Base-by-base conservation (phyloP, 1,140 invertebrate species). In the Melipona quadrifasciata region DNA sequence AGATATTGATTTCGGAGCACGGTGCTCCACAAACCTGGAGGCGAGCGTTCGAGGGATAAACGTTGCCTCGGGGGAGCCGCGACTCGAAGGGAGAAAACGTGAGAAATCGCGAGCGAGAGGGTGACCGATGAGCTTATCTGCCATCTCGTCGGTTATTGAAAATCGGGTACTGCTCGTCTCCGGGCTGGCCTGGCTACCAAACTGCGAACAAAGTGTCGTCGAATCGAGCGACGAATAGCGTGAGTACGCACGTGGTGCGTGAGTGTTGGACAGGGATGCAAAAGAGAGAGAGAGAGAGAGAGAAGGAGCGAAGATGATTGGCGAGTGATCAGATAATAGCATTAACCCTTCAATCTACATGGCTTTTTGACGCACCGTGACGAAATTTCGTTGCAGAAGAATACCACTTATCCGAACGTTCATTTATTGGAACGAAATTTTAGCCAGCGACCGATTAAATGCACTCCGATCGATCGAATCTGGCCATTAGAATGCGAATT, bases 1-100 rank as follows among this genome's bases (percentile, higher is more conserved):
- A 82, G 88, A 89, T 90, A 90, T 90, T 87, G 88, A 90, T 90
- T 89, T 85, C 79, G 72, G n/a, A n/a, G 65, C 68, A 80, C 73
- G 58, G 80, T 71, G 77, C 80, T 83, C 80, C 57, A 58, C 31
- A 78, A 78, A 83, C 72, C 74, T 65, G 68, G 31, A 80, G 70
- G 81, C 70, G 74, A 64, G 24, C 71, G 31, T 61, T 76, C 70
- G 84, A 74, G 73, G 77, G 78, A 79, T 77, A 77, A 88, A 86
- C 83, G 79, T 31, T 31, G 31, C 84, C 77, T 14, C 65, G 74
- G 67, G 31, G 47, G 71, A 19, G 39, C 0, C 67, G 17, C 21
- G 55, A 27, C 58, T 34, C 64, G 39, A 51, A 21, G 73, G 74
- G 71, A 75, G 81, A 71, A 84, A 79, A 87, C 78, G 87, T 84